Conservation (phyloP, 2,113 vertebrate genomes). For the Myiozetetes cayanensis region DNA sequence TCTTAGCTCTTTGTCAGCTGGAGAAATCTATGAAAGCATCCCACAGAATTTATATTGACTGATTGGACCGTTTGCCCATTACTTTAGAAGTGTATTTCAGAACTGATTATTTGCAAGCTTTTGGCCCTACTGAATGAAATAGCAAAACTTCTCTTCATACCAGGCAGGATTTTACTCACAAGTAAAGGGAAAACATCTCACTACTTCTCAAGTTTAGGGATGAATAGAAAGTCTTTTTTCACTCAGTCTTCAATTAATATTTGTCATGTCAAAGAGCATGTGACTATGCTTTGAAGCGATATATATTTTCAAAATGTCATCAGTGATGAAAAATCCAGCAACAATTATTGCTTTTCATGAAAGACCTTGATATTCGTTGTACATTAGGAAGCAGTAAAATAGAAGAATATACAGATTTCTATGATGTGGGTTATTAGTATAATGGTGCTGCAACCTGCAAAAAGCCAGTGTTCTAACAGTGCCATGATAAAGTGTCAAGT, state of each 20-base stretch:
- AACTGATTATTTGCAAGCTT: neutral
- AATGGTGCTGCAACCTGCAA: neutral
- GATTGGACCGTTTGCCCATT: neutral
- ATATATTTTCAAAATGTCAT: neutral
- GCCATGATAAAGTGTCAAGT: neutral
- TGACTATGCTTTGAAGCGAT: neutral
- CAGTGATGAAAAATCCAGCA: neutral
- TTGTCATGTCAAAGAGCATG: neutral
- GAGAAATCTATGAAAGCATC: neutral
- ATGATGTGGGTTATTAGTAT: neutral
- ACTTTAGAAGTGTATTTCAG: neutral
- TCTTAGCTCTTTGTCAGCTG: neutral
- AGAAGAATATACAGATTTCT: neutral
- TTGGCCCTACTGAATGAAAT: neutral
- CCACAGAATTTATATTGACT: neutral
- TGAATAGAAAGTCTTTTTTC: neutral
- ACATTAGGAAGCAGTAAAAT: neutral
- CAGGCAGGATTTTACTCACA: neutral
- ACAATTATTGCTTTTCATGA: neutral
- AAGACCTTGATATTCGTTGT: neutral
- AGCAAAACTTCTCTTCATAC: neutral
- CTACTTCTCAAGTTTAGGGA: neutral
- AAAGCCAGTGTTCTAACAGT: neutral
- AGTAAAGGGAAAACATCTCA: neutral
- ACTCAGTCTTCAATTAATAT: neutral